Evolutionary conservation across 2,888 invertebrate species (phyloP), one percentile per base, ranked within the genome.

Genomic region (Diarsia brunnea): DNA sequence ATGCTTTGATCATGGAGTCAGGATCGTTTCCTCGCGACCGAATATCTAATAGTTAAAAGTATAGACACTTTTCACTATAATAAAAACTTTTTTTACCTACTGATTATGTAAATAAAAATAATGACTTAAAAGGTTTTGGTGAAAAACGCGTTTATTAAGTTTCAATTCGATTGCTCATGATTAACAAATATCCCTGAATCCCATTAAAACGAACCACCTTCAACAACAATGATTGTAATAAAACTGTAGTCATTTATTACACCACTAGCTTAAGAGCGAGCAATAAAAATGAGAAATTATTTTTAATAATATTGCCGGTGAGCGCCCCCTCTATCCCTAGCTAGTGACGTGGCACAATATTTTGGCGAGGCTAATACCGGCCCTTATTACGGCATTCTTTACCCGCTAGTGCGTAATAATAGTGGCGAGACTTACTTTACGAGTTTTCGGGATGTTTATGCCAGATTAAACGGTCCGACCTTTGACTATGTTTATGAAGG

Each of bases 281-380:
- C 91, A 95, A 96, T 96, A 96, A 96, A 96, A 96, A 95, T 96
- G 96, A 96, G 96, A 95, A 96, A 96, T 96, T 96, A 96, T 96
- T 96, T 96, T 96, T 96, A 96, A 96, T 96, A 96, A 95, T 93
- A 94, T 92, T 92, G 92, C 88, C 87, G 86, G 86, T 81, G 77
- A 66, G 84, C 74, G 88, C 90, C 88, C 88, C 89, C 88, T 79
- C n/a, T 63, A 43, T 43, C 63, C 63, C 43, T 63, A 85, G 89
- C 84, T 89, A 87, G 91, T 94, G 94, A 94, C 93, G 90, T 82
- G 82, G 89, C 93, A 93, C 94, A 93, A 95, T 94, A 95, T 95
- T 94, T 93, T 90, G 92, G 91, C 90, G 89, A 88, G 88, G 89
- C 91, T 92, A 91, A 91, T 91, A 85, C 82, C 84, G 76, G 88